phyloP scores from a whole-genome alignment of 1,140 invertebrate genomes.

The Hetaerina americana region DNA sequence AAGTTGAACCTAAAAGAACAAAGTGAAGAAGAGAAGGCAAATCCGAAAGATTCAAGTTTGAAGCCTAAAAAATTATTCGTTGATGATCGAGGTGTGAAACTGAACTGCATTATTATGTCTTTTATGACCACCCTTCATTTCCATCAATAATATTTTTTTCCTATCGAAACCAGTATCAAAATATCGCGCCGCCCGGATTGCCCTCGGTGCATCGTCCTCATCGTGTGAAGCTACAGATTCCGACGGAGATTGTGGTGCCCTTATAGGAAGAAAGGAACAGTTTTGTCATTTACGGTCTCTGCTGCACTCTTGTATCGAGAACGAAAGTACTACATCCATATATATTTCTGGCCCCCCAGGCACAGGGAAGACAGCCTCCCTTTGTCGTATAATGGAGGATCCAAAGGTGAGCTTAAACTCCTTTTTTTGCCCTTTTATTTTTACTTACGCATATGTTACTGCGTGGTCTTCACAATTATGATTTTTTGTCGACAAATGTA shows the following conservation, averaged over 20 bases:
- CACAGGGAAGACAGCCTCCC: constrained; percentile 87
- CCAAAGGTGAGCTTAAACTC: constrained; percentile 28
- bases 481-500: too few species aligned
- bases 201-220: neutral
- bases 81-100: neutral
- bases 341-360: constrained; percentile 94
- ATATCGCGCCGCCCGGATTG: neutral
- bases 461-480: too few species aligned
- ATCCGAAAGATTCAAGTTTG: neutral
- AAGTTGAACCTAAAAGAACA: neutral
- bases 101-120: neutral
- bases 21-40: neutral
- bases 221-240: neutral
- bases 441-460: too few species aligned
- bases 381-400: constrained; percentile 55
- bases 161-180: neutral
- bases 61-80: too few species aligned
- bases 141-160: neutral
- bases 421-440: too few species aligned
- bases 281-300: neutral
- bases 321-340: constrained; percentile 31
- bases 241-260: neutral
- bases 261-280: neutral
- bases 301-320: neutral
- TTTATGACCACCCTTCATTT: too few species aligned